Conservation (phyloP, 2,113 vertebrate species). For the Electrona antarctica region DNA sequence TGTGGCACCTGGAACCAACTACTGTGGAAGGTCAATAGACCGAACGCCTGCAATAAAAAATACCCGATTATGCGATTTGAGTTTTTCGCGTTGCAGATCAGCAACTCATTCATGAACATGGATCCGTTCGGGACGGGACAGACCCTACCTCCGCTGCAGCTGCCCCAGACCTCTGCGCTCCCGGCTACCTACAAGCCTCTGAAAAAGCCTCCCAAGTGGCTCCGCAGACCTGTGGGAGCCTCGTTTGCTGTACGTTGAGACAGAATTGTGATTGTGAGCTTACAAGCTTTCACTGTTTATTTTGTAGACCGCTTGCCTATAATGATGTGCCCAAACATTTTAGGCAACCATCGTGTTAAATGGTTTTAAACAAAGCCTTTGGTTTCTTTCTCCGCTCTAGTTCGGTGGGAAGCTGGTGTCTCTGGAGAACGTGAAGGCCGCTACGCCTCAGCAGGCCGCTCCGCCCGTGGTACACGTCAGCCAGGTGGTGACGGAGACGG, state of each 20-base stretch:
- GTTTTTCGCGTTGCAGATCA: slow-evolving; percentile 83
- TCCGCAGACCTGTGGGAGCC: slow-evolving; percentile 90
- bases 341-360: too few relatives aligned
- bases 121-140: slow-evolving; percentile 95
- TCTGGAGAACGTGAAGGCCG: slow-evolving; percentile 80
- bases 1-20: too few relatives aligned
- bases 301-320: slow-evolving; percentile 74
- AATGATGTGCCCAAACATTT: neutral
- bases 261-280: too few relatives aligned
- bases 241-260: slow-evolving; percentile 88
- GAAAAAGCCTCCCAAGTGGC: slow-evolving; percentile 96
- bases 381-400: slow-evolving; percentile 64
- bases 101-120: slow-evolving; percentile 90
- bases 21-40: too few relatives aligned
- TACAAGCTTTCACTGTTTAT: slow-evolving; percentile 58
- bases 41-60: too few relatives aligned
- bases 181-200: slow-evolving; percentile 81
- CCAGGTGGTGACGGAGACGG: slow-evolving; percentile 92
- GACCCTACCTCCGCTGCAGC: slow-evolving; percentile 87
- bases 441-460: slow-evolving; percentile 67
- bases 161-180: slow-evolving; percentile 81
- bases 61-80: too few relatives aligned
- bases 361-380: neutral
- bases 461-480: slow-evolving; percentile 83
- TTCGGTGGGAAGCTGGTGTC: slow-evolving; percentile 96